Base-by-base conservation (phyloP, 1,140 invertebrate species). In the Meloidogyne exigua region DNA sequence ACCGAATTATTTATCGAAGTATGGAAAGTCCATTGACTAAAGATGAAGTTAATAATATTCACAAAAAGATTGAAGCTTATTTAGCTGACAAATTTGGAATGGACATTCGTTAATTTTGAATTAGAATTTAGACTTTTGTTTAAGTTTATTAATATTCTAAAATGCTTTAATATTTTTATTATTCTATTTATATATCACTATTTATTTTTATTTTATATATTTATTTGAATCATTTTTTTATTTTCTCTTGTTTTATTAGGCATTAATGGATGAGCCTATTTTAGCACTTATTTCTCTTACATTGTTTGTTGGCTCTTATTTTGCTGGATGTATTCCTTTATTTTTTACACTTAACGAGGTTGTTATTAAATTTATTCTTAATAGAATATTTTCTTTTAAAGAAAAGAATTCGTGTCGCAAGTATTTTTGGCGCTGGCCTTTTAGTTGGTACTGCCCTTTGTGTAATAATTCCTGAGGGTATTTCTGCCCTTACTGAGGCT, bases 401-500 rank as follows among this genome's bases (percentile, higher is more conserved):
- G 95, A 93, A 94, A 73, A 97, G 95, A 89, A 89, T 98, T 26
- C 93, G 96, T 86, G 90, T 95, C 83, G 92, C 98, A 39, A 97
- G 95, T 25, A 92, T 98, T 42, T 91, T 99, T 66, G 96, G 96
- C 67, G 95, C 96, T 67, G 96, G 96, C 28, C 90, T 99, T 11
- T 89, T 99, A n/a, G 94, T 99, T 63, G 96, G 96, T 4, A 98
- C 96, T 73, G 95, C 96, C 0, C 88, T 99, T 68, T 93, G 94
- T 76, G 95, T 99, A 0, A 99, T 99, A 66, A 98, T 99, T 84
- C 97, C 97, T 0, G 97, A 99, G 90, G 97, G 96, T 44, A 93
- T 99, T 49, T 72, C 69, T 15, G 39, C 71, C 11, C 57, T 79
- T 42, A 36, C 62, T 15, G 76, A 82, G 13, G 28, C 80, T 49